Evolutionary conservation across 23 tunicate genomes (phyloP).

Genomic region (Ascidia mentula): DNA sequence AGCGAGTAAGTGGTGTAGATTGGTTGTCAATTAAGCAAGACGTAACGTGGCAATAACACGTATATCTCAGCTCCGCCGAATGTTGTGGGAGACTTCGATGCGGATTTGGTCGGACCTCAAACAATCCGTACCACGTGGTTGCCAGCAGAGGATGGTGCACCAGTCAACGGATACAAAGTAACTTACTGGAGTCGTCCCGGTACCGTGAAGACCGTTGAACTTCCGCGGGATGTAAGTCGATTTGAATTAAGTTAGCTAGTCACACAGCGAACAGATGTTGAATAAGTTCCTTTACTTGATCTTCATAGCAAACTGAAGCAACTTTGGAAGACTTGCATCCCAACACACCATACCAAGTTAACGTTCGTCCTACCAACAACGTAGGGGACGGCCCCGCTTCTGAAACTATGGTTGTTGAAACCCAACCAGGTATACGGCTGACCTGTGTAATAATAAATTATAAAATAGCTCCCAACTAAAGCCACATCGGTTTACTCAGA

Average conservation of each 20-base stretch:
- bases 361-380: conserved; percentile 67
- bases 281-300: neutral
- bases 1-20: conserved; percentile 54
- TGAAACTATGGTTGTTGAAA: conserved; percentile 62
- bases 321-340: conserved; percentile 61
- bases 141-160: conserved; percentile 57
- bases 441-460: no score
- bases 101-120: conserved; percentile 69
- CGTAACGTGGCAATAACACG: neutral
- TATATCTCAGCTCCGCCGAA: conserved; percentile 56
- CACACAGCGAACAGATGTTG: neutral
- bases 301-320: conserved; percentile 5
- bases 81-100: conserved; percentile 69
- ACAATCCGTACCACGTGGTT: conserved; percentile 56
- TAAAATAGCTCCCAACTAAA: neutral
- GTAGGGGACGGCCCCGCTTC: conserved; percentile 90
- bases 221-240: conserved; percentile 58
- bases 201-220: conserved; percentile 56
- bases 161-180: conserved; percentile 71
- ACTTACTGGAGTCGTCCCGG: conserved; percentile 91
- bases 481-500: conserved; percentile 26
- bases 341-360: conserved; percentile 69
- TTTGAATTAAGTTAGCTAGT: no score
- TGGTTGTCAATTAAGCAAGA: neutral
- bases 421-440: conserved; percentile 97